A percentile compares a stretch with the other conserved stretches of the same genome.
phyloP scores from a whole-genome alignment of 2,888 invertebrate species.

The Pelosia muscerda region DNA sequence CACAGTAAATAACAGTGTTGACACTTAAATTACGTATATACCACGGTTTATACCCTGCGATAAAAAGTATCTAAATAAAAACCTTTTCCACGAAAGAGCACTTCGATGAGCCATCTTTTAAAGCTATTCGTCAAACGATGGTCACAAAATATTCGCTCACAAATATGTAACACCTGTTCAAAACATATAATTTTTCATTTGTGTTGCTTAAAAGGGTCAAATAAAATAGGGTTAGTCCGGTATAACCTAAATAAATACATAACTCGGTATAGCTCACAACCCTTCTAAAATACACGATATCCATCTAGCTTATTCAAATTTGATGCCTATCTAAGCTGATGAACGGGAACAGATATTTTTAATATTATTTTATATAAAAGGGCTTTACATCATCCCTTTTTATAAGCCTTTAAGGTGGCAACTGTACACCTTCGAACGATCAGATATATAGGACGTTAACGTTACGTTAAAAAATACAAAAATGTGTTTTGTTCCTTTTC shows the following conservation, averaged over 20 bases:
- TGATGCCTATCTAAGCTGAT: not conserved
- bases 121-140: not conserved
- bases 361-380: not conserved
- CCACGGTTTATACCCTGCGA: too few relatives aligned
- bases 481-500: too few relatives aligned
- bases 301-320: constrained; percentile 2
- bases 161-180: not conserved
- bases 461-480: too few relatives aligned
- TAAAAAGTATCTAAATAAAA: not conserved
- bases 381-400: not conserved
- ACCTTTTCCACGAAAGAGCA: not conserved
- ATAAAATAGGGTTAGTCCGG: not conserved
- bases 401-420: not conserved
- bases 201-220: not conserved
- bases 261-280: not conserved
- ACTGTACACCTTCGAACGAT: too few relatives aligned
- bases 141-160: not conserved
- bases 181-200: not conserved
- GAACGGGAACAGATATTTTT: not conserved
- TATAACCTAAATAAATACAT: not conserved
- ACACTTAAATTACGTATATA: not conserved
- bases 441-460: too few relatives aligned
- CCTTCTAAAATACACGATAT: constrained; percentile 3
- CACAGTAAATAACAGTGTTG: not conserved
- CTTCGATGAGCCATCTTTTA: not conserved